Conservation (phyloP, 1,140 invertebrate species). For the Euwallacea similis region DNA sequence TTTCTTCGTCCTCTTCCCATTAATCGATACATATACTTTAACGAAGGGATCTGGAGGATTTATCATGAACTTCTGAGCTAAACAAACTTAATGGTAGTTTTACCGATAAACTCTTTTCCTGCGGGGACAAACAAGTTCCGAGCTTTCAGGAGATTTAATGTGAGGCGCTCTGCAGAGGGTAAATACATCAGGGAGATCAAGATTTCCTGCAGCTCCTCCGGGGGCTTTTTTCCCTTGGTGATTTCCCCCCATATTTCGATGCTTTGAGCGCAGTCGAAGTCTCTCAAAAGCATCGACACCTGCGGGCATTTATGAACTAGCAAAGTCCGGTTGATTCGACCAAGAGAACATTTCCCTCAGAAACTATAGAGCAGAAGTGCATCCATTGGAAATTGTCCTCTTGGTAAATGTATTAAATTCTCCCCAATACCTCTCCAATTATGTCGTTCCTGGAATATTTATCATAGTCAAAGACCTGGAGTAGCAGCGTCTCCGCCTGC, state of each 20-base stretch:
- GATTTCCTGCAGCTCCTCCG: conserved; percentile 78
- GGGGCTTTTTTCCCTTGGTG: conserved; percentile 72
- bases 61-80: conserved; percentile 34
- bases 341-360: neutral
- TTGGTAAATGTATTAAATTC: neutral
- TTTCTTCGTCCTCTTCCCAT: conserved; percentile 80
- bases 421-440: conserved; percentile 63
- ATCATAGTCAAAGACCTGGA: conserved; percentile 65
- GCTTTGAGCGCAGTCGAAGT: conserved; percentile 68
- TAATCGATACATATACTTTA: conserved; percentile 86
- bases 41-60: conserved; percentile 78
- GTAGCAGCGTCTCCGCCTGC: conserved; percentile 69
- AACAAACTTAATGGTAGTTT: conserved; percentile 15
- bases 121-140: conserved; percentile 74
- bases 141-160: conserved; percentile 81
- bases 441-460: conserved; percentile 75
- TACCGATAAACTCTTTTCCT: conserved; percentile 66
- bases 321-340: neutral
- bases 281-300: conserved; percentile 67
- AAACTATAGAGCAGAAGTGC: neutral
- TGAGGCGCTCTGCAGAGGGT: conserved; percentile 82
- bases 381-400: neutral
- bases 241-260: conserved; percentile 81
- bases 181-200: conserved; percentile 82
- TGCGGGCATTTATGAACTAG: neutral